Evolutionary conservation across 1,140 invertebrate genomes (phyloP).

Genomic region (Neuroterus valhalla): DNA sequence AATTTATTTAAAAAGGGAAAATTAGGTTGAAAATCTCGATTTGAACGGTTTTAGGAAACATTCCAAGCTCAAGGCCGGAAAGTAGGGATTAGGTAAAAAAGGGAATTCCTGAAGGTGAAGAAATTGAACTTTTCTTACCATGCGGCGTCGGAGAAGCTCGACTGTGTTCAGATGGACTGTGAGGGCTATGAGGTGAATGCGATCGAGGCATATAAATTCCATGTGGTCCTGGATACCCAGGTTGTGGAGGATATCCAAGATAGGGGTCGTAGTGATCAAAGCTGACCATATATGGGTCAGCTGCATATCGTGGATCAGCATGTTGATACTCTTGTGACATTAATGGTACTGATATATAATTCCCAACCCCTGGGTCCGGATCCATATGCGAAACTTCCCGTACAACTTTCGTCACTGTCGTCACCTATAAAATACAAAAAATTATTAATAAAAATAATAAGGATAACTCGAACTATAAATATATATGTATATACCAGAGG

Average conservation of each 20-base stretch:
- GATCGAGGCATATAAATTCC: conserved; percentile 72
- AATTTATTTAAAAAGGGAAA: no score
- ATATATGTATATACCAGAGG: no score
- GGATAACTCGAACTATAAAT: background rate
- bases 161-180: conserved; percentile 73
- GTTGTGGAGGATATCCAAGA: conserved; percentile 70
- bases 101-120: no score
- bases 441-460: background rate
- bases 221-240: conserved; percentile 71
- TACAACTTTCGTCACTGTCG: conserved; percentile 81
- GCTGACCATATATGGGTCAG: conserved; percentile 73
- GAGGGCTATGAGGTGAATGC: conserved; percentile 72
- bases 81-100: no score
- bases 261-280: conserved; percentile 73
- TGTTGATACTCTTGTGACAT: conserved; percentile 73
- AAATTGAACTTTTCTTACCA: conserved; percentile 59
- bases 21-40: no score
- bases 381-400: conserved; percentile 81
- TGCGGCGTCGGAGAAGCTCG: conserved; percentile 70
- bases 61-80: no score
- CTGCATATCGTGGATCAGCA: conserved; percentile 68
- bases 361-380: conserved; percentile 77
- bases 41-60: no score
- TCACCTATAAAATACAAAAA: conserved; percentile 71
- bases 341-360: conserved; percentile 72